Evolutionary conservation across 2,113 vertebrate genomes (phyloP).

Genomic region (Hirundichthys speculiger): DNA sequence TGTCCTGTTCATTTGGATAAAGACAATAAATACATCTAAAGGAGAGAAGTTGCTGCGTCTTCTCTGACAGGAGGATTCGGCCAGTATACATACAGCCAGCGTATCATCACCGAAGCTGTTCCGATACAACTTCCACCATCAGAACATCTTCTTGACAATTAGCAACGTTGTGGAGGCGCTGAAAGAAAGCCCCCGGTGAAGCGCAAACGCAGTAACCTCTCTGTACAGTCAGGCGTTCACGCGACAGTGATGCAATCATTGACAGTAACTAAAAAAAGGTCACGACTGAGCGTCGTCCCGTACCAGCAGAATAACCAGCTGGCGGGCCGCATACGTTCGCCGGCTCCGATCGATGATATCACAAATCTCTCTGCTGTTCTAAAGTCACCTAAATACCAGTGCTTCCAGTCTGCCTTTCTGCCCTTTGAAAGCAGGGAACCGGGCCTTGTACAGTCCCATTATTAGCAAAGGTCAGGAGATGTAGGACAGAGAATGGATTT

Average conservation of each 20-base stretch:
- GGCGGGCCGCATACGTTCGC: slow-evolving; percentile 76
- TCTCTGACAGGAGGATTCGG: too few relatives aligned
- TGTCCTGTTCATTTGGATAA: too few relatives aligned
- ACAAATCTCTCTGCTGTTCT: slow-evolving; percentile 79
- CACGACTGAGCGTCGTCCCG: slow-evolving; percentile 37
- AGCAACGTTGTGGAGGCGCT: neutral
- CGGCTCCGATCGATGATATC: slow-evolving; percentile 81
- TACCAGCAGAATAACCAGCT: slow-evolving; percentile 47
- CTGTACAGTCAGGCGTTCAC: slow-evolving; percentile 3
- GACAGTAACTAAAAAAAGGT: slow-evolving; percentile 46
- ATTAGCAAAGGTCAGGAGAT: slow-evolving; percentile 94
- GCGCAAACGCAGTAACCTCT: slow-evolving; percentile 6
- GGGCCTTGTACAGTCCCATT: slow-evolving; percentile 87
- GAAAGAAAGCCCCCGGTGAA: too few relatives aligned
- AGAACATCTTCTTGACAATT: slow-evolving; percentile 13
- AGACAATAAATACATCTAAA: too few relatives aligned
- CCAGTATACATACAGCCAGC: too few relatives aligned
- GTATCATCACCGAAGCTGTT: too few relatives aligned
- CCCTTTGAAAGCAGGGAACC: slow-evolving; percentile 87
- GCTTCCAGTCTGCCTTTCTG: slow-evolving; percentile 80
- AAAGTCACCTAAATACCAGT: slow-evolving; percentile 90
- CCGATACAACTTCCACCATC: neutral
- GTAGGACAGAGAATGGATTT: slow-evolving; percentile 72
- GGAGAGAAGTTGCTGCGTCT: too few relatives aligned
- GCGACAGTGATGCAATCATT: slow-evolving; percentile 5